These are phyloP conservation scores for Falco columbarius DNA, from an alignment of 2,797 vertebrate genomes.

Conservation along the genomic window DNA sequence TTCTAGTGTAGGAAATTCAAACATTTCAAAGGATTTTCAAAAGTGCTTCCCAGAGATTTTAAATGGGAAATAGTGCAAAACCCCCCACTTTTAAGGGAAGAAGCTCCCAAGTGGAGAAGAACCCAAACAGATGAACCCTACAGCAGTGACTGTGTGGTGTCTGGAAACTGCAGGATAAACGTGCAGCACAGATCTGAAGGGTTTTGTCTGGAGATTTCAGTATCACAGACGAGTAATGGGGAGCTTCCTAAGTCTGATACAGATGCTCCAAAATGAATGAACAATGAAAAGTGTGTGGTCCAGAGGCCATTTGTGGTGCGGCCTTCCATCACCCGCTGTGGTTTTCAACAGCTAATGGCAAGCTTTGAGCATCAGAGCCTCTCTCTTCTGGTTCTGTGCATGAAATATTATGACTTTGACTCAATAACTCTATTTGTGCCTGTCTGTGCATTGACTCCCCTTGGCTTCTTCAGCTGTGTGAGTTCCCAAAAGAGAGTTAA, in stretches of 20 bases:
- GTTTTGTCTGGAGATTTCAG: neutral
- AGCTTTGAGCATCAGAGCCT: constrained; percentile 63
- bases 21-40: neutral
- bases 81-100: neutral
- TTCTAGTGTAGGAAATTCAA: neutral
- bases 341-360: constrained; percentile 21
- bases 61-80: neutral
- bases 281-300: neutral
- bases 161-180: neutral
- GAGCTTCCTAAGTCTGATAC: neutral
- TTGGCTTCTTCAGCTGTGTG: constrained; percentile 29
- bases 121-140: neutral
- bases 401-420: constrained; percentile 14
- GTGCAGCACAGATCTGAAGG: neutral
- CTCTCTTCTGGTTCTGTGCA: constrained; percentile 59
- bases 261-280: neutral
- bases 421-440: constrained; percentile 46
- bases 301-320: neutral
- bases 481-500: constrained; percentile 1
- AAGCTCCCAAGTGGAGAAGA: neutral
- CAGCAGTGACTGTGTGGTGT: neutral
- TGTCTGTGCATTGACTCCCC: constrained; percentile 55
- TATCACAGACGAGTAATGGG: neutral
- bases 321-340: constrained; percentile 49
- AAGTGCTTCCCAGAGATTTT: neutral